These are phyloP conservation scores for Hormiphora californensis DNA, from an alignment of 37 sponge, comb jelly and placozoan genomes.

Conservation along the genomic window DNA sequence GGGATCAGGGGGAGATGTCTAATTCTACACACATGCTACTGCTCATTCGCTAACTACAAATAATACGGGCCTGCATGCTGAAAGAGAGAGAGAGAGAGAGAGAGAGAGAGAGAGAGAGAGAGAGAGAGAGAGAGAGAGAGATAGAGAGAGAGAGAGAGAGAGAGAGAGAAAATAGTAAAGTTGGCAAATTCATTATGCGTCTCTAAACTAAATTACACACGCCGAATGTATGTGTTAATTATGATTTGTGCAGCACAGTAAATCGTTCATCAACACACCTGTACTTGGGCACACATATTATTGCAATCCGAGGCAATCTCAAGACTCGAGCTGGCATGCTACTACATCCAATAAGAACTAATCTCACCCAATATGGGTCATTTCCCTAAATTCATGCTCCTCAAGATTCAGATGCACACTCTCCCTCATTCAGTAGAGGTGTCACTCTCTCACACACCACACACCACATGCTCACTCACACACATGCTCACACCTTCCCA, in stretches of 20 bases:
- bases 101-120: background rate
- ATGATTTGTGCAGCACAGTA: too few species aligned
- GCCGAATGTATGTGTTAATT: too few species aligned
- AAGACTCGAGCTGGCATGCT: background rate
- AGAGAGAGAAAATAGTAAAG: background rate
- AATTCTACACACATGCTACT: too few species aligned
- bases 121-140: background rate
- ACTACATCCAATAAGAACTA: too few species aligned
- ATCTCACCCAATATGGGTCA: background rate
- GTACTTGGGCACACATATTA: background rate
- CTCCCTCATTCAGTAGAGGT: background rate
- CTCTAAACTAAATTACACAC: background rate
- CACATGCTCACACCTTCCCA: background rate
- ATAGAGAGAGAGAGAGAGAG: background rate
- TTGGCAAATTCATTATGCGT: too few species aligned
- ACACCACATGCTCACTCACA: background rate
- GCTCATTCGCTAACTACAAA: too few species aligned
- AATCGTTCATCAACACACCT: too few species aligned
- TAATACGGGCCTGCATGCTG: slow-evolving; percentile 62
- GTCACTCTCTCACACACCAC: background rate
- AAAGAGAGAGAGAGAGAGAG: background rate
- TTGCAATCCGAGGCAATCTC: background rate
- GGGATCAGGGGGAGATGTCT: too few species aligned
- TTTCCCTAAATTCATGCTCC: background rate
- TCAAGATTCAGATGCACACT: background rate